Base-by-base conservation (phyloP, 2,888 invertebrate genomes). In the Agrochola litura region DNA sequence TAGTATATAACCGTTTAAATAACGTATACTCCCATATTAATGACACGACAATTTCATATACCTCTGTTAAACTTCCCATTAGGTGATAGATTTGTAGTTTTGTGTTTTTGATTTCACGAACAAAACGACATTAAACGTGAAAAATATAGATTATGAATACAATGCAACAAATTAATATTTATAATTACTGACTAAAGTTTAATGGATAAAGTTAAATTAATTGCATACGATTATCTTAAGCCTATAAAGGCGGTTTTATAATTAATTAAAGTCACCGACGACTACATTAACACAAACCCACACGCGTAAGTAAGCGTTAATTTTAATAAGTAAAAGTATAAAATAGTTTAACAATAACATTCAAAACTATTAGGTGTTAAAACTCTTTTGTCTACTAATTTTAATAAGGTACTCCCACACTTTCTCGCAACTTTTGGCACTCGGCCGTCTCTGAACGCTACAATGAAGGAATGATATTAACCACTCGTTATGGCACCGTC, bases 261-360 rank as follows among this genome's bases (percentile, higher is more conserved):
- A 83, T 81, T 81, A 82, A 83, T 81, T 83, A 84, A 86, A 86
- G 90, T 90, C 90, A 89, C 89, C 89, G 88, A 86, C 79, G 90
- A 95, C 96, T 95, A 91, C 96, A 96, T 95, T 93, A 91, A 96
- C 96, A 96, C 96, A 96, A 96, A 96, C 96, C 96, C 95, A 96
- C 96, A 95, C 95, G 96, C 94, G 94, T 95, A 92, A 91, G 84
- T 93, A 92, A 94, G 93, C 90, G 89, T 84, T 90, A 89, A 84
- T 87, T 89, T 91, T 90, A 90, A 90, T 89, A 87, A 81, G 81
- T 89, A 89, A 91, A 88, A 85, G 79, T 90, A 90, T 88, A 89
- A 86, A 86, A 84, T 90, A 91, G 88, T 88, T 90, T 88, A 90
- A 86, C 82, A 83, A 84, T 88, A 90, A 88, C 83, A 85, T 88